Conservation (phyloP, 1,140 invertebrate genomes). For the Drosophila repleta region DNA sequence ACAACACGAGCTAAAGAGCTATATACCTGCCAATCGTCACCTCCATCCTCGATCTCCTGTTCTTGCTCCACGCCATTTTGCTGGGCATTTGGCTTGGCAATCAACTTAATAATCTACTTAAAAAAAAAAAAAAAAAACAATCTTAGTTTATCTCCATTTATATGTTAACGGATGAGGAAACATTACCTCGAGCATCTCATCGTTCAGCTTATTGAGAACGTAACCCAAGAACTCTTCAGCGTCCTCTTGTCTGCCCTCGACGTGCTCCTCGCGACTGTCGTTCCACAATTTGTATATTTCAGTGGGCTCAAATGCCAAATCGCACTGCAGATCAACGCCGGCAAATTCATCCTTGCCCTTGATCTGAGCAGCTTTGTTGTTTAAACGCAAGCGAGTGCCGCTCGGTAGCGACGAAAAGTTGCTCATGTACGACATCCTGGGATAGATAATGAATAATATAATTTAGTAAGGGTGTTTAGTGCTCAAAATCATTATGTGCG, state of each 20-base stretch:
- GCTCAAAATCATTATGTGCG: no score
- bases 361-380: constrained; percentile 64
- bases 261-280: constrained; percentile 89
- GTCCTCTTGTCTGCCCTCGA: constrained; percentile 95
- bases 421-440: constrained; percentile 86
- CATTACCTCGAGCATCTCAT: constrained; percentile 95
- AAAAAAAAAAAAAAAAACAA: neutral
- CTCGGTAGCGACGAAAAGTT: constrained; percentile 88
- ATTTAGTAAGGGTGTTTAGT: neutral
- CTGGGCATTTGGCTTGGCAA: constrained; percentile 80
- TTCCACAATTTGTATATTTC: constrained; percentile 93
- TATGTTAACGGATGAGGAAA: neutral
- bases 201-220: constrained; percentile 96
- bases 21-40: constrained; percentile 90
- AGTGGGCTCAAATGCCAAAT: constrained; percentile 91
- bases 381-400: constrained; percentile 84
- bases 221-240: constrained; percentile 97
- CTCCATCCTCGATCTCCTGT: constrained; percentile 86
- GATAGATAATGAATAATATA: neutral
- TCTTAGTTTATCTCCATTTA: no score
- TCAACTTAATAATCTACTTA: constrained; percentile 73
- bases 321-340: constrained; percentile 71
- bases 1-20: no score
- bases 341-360: constrained; percentile 84
- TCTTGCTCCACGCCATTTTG: constrained; percentile 84